Evolutionary conservation across 2,113 vertebrate genomes (phyloP).

Genomic region (Vanacampus margaritifer): DNA sequence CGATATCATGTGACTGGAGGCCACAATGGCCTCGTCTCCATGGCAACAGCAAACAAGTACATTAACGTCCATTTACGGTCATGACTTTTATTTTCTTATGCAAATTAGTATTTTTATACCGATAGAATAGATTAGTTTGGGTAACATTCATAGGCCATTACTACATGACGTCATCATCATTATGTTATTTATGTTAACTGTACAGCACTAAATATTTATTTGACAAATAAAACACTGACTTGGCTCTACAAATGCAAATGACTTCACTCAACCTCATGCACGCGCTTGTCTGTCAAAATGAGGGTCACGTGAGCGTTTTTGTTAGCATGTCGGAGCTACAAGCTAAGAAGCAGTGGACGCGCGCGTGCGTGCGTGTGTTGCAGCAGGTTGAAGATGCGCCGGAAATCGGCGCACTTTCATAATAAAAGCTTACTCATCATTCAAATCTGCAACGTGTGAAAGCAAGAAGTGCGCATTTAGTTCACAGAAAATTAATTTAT

Average conservation of each 20-base stretch:
- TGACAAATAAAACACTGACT: background rate
- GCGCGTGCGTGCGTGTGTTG: background rate
- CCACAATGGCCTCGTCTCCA: background rate
- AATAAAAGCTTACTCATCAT: constrained; percentile 19
- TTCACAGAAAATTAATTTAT: fast-evolving
- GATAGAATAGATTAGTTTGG: background rate
- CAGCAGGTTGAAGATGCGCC: constrained; percentile 6
- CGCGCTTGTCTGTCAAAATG: background rate
- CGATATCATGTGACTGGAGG: background rate
- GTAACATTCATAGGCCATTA: no score
- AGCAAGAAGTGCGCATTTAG: background rate
- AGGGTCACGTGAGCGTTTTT: background rate
- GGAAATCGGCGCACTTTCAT: constrained; percentile 23
- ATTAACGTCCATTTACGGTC: background rate
- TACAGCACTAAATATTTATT: background rate
- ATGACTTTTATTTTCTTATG: background rate
- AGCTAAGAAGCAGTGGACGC: background rate
- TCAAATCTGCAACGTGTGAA: background rate
- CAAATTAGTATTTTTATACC: background rate
- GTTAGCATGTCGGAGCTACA: background rate
- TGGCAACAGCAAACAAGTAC: background rate
- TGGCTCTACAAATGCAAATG: background rate
- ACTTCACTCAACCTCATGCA: background rate
- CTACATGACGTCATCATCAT: background rate
- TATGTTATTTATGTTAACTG: background rate